Evolutionary conservation across 1,140 invertebrate genomes (phyloP).

Genomic region (Hylaeus volcanicus): DNA sequence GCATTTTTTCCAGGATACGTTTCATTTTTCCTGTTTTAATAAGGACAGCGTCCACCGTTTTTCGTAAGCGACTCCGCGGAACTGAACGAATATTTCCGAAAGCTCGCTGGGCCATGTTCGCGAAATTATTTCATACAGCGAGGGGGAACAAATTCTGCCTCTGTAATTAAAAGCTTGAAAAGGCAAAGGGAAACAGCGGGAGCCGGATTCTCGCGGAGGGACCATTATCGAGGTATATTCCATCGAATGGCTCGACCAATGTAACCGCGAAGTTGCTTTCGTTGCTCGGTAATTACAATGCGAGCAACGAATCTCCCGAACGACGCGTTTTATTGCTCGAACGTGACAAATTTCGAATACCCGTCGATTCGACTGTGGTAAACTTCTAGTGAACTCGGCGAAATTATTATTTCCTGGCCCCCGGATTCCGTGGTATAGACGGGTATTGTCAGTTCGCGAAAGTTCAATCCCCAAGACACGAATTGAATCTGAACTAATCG

Average conservation of each 20-base stretch:
- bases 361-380: background rate
- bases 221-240: constrained; percentile 2
- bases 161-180: constrained; percentile 13
- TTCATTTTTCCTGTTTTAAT: background rate
- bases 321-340: background rate
- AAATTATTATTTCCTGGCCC: background rate
- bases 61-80: background rate
- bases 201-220: background rate
- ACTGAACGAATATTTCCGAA: constrained; percentile 1
- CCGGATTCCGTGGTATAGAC: too few relatives aligned
- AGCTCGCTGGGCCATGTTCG: background rate
- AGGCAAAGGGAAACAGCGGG: background rate
- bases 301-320: background rate
- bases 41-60: background rate
- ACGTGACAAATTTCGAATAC: constrained; percentile 1
- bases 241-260: background rate
- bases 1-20: constrained; percentile 13
- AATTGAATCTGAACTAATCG: too few relatives aligned
- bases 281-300: background rate
- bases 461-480: too few relatives aligned
- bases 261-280: background rate
- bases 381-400: background rate
- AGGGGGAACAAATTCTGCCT: background rate
- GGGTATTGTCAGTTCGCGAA: too few relatives aligned
- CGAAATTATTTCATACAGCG: constrained; percentile 15